Evolutionary conservation across 2,797 vertebrate genomes (phyloP).

Genomic region (Acanthiza pusilla): DNA sequence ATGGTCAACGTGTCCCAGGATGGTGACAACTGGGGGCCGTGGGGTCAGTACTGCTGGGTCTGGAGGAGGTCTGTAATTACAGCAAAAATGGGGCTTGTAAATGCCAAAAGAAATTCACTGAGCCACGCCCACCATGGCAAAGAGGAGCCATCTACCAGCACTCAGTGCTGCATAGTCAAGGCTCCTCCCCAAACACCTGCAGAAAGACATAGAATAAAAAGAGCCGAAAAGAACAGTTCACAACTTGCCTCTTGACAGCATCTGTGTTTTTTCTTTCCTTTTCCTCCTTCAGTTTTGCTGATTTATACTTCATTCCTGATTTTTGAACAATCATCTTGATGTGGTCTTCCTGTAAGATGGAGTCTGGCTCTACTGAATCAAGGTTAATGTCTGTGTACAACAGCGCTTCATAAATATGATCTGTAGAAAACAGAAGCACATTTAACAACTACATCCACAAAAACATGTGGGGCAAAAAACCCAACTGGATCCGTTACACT

Average conservation of each 20-base stretch:
- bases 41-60: conserved; percentile 76
- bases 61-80: conserved; percentile 69
- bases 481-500: not conserved
- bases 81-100: not conserved
- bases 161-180: accelerated
- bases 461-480: accelerated
- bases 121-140: not conserved
- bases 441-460: not conserved
- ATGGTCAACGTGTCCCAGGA: conserved; percentile 97
- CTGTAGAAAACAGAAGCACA: conserved; percentile 58
- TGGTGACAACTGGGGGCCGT: conserved; percentile 88
- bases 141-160: not conserved
- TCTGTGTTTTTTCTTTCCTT: conserved; percentile 82
- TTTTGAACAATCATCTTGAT: conserved; percentile 86
- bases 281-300: conserved; percentile 75
- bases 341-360: conserved; percentile 77
- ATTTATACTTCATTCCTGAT: conserved; percentile 88
- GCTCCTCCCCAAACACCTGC: not conserved
- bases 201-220: not conserved
- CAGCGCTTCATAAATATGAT: conserved; percentile 83
- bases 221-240: not conserved
- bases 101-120: not conserved
- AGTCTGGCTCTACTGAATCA: conserved; percentile 77
- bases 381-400: conserved; percentile 79
- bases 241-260: conserved; percentile 78